These are phyloP conservation scores for Drosophila cracens DNA, from an alignment of 2,888 invertebrate species.

Conservation along the genomic window DNA sequence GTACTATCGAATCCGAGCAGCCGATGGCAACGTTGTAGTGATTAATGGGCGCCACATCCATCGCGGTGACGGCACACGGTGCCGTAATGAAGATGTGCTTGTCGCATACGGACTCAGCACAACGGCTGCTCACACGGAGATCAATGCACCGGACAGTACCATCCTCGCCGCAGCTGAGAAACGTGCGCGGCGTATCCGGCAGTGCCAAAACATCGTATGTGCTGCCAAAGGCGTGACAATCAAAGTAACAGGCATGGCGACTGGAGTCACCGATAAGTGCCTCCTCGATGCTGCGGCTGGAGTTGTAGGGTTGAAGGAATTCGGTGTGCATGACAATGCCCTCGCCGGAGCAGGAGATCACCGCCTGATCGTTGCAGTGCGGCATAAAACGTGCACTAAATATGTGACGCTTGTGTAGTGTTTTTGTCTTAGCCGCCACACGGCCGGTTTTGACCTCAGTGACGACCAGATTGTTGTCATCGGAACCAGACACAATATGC, in stretches of 20 bases:
- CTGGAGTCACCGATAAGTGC: conserved; percentile 24
- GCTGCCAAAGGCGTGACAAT: conserved; percentile 89
- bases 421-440: conserved; percentile 88
- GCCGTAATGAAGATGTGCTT: conserved; percentile 90
- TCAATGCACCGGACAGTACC: conserved; percentile 93
- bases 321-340: conserved; percentile 91
- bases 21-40: conserved; percentile 91
- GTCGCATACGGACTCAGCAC: conserved; percentile 85
- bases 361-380: conserved; percentile 86
- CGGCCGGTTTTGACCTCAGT: conserved; percentile 89
- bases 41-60: conserved; percentile 89
- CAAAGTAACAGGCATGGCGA: conserved; percentile 84
- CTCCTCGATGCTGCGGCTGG: conserved; percentile 29
- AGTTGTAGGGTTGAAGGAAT: conserved; percentile 74
- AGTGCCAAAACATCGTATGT: conserved; percentile 92
- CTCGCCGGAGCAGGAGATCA: conserved; percentile 93
- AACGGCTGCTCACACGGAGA: conserved; percentile 88
- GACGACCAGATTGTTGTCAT: conserved; percentile 91
- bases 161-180: conserved; percentile 94
- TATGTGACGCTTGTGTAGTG: conserved; percentile 92
- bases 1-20: conserved; percentile 91
- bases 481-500: conserved; percentile 91
- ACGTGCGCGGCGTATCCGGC: conserved; percentile 89
- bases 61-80: conserved; percentile 90
- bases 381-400: conserved; percentile 95